Conservation (phyloP, 2,888 invertebrate genomes). For the Seira ritae region DNA sequence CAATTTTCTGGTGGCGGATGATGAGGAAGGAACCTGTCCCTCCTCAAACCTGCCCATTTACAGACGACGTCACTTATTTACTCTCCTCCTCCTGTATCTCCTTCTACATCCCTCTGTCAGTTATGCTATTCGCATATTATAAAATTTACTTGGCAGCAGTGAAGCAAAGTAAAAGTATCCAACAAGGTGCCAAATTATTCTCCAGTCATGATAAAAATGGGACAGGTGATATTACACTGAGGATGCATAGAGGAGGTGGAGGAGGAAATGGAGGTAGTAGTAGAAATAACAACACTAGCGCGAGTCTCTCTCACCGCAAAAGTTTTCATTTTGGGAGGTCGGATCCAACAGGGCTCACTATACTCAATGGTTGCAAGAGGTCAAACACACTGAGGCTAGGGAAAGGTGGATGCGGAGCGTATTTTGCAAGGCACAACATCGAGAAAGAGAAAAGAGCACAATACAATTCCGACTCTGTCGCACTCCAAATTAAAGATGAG, state of each 20-base stretch:
- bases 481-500: too few species aligned
- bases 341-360: background rate
- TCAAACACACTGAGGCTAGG: too few species aligned
- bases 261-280: too few species aligned
- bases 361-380: too few species aligned
- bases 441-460: too few species aligned
- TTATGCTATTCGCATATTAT: slow-evolving; percentile 99
- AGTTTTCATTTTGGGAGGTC: slow-evolving; percentile 33
- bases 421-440: too few species aligned
- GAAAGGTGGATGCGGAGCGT: too few species aligned
- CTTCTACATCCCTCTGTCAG: slow-evolving; percentile 95
- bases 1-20: slow-evolving; percentile 96
- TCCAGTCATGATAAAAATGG: slow-evolving; percentile 77
- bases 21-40: slow-evolving; percentile 86
- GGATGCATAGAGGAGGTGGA: slow-evolving; percentile 97
- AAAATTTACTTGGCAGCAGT: slow-evolving; percentile 95
- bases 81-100: slow-evolving; percentile 98
- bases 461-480: too few species aligned
- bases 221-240: slow-evolving; percentile 89
- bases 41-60: slow-evolving; percentile 93
- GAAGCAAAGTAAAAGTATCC: slow-evolving; percentile 91
- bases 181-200: slow-evolving; percentile 86
- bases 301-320: slow-evolving; percentile 7
- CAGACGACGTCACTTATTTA: slow-evolving; percentile 95
- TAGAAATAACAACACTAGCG: slow-evolving; percentile 7